A percentile compares a stretch with the other conserved stretches of the same genome.
Evolutionary conservation across 2,888 invertebrate genomes (phyloP).

Genomic region (Diogma glabrata): DNA sequence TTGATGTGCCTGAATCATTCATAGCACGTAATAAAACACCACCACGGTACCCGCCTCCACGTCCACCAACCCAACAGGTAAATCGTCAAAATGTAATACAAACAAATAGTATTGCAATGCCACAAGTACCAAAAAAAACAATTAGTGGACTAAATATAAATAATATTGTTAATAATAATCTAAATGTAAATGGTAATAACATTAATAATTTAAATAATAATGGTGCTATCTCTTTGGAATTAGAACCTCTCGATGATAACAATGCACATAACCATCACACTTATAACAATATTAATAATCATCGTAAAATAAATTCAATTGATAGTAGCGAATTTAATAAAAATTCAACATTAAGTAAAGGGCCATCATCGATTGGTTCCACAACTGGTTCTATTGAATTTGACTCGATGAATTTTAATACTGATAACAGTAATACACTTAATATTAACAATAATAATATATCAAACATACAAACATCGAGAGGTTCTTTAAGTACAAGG

Average conservation of each 20-base stretch:
- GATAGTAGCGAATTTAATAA: slow-evolving; percentile 15
- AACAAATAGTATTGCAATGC: slow-evolving; percentile 9
- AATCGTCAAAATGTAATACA: slow-evolving; percentile 17
- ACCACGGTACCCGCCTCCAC: slow-evolving; percentile 77
- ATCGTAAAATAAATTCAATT: slow-evolving; percentile 11
- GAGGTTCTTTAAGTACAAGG: slow-evolving; percentile 26
- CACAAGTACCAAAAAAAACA: slow-evolving; percentile 12
- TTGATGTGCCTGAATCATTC: slow-evolving; percentile 94
- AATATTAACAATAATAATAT: slow-evolving; percentile 27
- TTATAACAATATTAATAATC: background rate
- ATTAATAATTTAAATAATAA: slow-evolving; percentile 15
- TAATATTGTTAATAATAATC: slow-evolving; percentile 13
- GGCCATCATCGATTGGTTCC: slow-evolving; percentile 23
- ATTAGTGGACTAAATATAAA: background rate
- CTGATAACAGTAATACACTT: too few relatives aligned
- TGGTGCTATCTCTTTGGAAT: slow-evolving; percentile 22
- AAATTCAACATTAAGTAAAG: slow-evolving; percentile 22
- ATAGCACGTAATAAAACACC: slow-evolving; percentile 83
- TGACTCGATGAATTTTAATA: slow-evolving; percentile 33
- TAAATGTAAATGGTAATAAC: slow-evolving; percentile 14
- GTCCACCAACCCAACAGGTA: slow-evolving; percentile 44
- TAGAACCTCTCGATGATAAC: slow-evolving; percentile 28
- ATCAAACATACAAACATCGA: slow-evolving; percentile 21
- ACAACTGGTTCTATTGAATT: slow-evolving; percentile 25
- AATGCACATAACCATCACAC: slow-evolving; percentile 5